Conservation (phyloP, 2,113 vertebrate species). For the Forbesichthys papilliferus region DNA sequence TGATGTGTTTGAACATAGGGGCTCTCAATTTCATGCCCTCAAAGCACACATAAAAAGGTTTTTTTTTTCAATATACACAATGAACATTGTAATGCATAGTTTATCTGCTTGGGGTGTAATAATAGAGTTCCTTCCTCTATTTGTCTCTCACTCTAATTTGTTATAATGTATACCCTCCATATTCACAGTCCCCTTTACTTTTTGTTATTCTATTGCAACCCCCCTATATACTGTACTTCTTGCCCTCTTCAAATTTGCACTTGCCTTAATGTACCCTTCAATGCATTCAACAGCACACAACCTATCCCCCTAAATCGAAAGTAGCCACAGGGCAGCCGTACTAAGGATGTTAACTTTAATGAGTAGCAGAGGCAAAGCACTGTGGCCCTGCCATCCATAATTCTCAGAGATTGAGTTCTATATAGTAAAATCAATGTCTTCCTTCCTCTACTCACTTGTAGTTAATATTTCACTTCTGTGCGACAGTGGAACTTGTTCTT, state of each 20-base stretch:
- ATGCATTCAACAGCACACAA: conserved; percentile 55
- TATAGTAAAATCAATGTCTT: conserved; percentile 73
- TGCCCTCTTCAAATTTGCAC: conserved; percentile 7
- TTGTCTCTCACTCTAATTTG: not conserved
- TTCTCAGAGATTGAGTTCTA: conserved; percentile 71
- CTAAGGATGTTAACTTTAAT: conserved; percentile 64
- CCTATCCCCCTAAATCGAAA: conserved; percentile 48
- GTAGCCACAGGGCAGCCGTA: conserved; percentile 40
- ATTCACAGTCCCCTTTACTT: not conserved
- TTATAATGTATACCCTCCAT: not conserved
- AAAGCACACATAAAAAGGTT: conserved; percentile 59
- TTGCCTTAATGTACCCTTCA: not conserved
- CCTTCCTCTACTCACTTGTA: conserved; percentile 58
- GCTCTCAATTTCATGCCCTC: conserved; percentile 66
- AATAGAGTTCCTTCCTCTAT: conserved; percentile 32
- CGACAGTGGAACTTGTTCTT: conserved; percentile 60
- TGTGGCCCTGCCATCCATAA: conserved; percentile 58
- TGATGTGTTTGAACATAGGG: conserved; percentile 62
- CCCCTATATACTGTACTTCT: not conserved
- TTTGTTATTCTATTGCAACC: not conserved
- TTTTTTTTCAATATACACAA: conserved; percentile 60
- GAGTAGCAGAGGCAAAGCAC: conserved; percentile 58
- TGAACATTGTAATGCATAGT: conserved; percentile 65
- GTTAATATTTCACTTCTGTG: conserved; percentile 62
- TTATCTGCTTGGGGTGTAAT: conserved; percentile 57